Percentiles rank a stretch among this genome's conserved stretches.
Conservation (phyloP, 1,140 invertebrate species). For the Bombus difficillimus region DNA sequence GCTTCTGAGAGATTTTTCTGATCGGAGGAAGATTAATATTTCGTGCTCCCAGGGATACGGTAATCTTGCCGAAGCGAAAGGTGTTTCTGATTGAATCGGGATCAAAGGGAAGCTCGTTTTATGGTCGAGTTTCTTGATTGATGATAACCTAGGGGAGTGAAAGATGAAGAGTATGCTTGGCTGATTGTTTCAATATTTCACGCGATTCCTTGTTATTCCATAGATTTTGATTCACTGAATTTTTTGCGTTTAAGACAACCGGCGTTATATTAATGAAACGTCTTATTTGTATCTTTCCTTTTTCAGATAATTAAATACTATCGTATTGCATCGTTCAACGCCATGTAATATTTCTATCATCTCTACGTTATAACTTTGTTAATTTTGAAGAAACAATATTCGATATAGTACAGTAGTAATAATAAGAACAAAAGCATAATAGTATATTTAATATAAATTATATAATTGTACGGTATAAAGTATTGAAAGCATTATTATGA, state of each 20-base stretch:
- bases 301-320: too few species aligned
- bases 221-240: neutral
- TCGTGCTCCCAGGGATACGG: neutral
- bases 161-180: neutral
- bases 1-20: neutral
- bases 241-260: neutral
- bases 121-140: slow-evolving; percentile 8
- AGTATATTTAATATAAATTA: too few species aligned
- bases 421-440: too few species aligned
- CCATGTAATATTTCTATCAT: too few species aligned
- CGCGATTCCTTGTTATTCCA: neutral
- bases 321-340: too few species aligned
- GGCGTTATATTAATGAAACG: too few species aligned
- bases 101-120: slow-evolving; percentile 6
- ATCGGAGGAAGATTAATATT: slow-evolving; percentile 1
- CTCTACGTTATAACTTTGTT: too few species aligned
- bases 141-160: neutral
- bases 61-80: neutral
- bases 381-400: too few species aligned
- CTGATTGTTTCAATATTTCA: slow-evolving; percentile 9
- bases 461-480: too few species aligned
- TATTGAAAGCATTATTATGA: too few species aligned
- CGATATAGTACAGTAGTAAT: too few species aligned
- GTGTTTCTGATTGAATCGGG: neutral
- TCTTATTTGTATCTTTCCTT: too few species aligned